Evolutionary conservation across 2,888 invertebrate genomes (phyloP), one percentile per base, ranked within the genome.

Genomic region (Celastrina argiolus): DNA sequence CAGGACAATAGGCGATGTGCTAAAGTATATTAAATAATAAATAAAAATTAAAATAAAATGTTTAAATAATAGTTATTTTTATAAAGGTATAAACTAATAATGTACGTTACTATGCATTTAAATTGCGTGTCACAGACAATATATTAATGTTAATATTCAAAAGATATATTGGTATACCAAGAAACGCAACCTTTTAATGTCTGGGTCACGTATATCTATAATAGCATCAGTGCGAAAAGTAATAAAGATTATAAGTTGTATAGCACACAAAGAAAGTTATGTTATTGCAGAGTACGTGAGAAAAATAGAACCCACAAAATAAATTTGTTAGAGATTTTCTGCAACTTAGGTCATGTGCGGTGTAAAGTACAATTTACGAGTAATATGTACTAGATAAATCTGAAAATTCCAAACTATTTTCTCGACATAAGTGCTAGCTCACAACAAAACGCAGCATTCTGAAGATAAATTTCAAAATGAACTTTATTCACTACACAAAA

Each of bases 171-270:
- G 2, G 18, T 12, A 39, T 45, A 45, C 45, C 8, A 18, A 45
- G 18, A 42, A 42, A 31, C 31, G 8, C 16, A 18, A 2, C 18
- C 8, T 10, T 18, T 8, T 51, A 51, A 22, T 12, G 2, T 18
- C 39, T 39, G 12, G 16, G 6, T 7, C 16, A 59, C 12, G 18
- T 39, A 22, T 39, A 18, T 61, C 61, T 36, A 14, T 61, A 36
- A 39, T 61, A 22, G 31, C 58, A 61, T 39, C 18, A 61, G 36
- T 39, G 22, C 7, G 61, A 39, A 61, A 22, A 39, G 61, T 34
- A 36, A 61, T 61, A 61, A 36, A 26, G 34, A 59, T 59, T 59
- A 34, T 59, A n/a, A 18, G 12, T 39, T 61, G 36, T 36, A 61
- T 61, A 12, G 39, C 36, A 39, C 61, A 12, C 39, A 22, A 39